Conservation (phyloP, 2,888 invertebrate species). For the Marronus borbonicus region DNA sequence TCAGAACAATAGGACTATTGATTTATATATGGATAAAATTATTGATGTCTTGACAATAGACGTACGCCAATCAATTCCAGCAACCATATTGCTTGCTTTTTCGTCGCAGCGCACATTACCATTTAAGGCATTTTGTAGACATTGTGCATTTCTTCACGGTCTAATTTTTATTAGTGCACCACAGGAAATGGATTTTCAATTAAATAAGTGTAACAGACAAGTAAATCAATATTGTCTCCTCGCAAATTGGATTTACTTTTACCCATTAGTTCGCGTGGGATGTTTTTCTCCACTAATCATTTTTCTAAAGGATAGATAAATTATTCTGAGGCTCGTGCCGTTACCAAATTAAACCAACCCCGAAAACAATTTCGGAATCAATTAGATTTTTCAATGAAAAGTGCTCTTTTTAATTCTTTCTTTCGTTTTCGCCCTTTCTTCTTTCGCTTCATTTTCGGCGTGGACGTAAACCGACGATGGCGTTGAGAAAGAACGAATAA, state of each 20-base stretch:
- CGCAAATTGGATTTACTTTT: conserved; percentile 2
- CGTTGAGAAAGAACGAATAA: not conserved
- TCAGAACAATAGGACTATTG: too few relatives aligned
- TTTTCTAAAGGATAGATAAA: conserved; percentile 25
- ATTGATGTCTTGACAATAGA: too few relatives aligned
- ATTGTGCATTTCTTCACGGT: too few relatives aligned
- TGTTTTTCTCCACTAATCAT: conserved; percentile 6
- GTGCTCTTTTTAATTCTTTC: conserved; percentile 23
- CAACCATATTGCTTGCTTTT: too few relatives aligned
- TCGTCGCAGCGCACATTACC: too few relatives aligned
- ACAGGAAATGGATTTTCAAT: conserved; percentile 10
- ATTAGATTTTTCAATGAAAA: conserved; percentile 34
- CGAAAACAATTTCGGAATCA: conserved; percentile 34
- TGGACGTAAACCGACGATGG: not conserved
- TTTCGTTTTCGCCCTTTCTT: not conserved
- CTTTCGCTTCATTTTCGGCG: not conserved
- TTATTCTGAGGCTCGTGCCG: conserved; percentile 20
- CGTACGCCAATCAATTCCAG: too few relatives aligned
- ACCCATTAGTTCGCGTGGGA: not conserved
- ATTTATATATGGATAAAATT: too few relatives aligned
- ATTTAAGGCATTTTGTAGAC: too few relatives aligned
- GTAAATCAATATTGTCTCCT: conserved; percentile 20
- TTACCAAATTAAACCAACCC: conserved; percentile 16
- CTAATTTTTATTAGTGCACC: not conserved
- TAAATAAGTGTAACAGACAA: conserved; percentile 11